Evolutionary conservation across 2,797 vertebrate species (phyloP).

Genomic region (Myiotriccus ornatus): DNA sequence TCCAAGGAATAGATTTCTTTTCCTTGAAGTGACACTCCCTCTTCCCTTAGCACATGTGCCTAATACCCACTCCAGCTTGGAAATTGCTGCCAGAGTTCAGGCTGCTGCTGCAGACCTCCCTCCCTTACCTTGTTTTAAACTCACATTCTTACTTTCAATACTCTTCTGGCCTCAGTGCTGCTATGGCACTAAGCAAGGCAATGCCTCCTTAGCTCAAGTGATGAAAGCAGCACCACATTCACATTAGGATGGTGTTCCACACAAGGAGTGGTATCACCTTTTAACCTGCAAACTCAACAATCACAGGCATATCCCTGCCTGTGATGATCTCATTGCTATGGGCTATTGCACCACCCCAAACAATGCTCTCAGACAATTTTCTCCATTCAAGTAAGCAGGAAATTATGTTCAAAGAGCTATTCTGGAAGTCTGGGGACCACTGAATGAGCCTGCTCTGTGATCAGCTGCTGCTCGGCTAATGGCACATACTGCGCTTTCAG

Average conservation of each 20-base stretch:
- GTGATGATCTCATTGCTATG: accelerated
- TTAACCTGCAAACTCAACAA: neutral
- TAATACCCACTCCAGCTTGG: neutral
- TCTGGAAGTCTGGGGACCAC: neutral
- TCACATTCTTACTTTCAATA: neutral
- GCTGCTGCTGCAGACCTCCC: neutral
- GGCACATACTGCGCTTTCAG: accelerated
- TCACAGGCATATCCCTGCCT: neutral
- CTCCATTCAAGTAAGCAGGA: neutral
- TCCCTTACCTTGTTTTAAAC: neutral
- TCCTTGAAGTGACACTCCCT: too few species aligned
- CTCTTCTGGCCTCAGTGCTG: neutral
- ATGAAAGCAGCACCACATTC: neutral
- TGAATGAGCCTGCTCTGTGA: neutral
- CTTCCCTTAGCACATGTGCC: accelerated
- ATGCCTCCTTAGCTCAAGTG: neutral
- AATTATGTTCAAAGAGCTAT: neutral
- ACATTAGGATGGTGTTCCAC: accelerated
- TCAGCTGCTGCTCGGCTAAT: neutral
- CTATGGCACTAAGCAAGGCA: neutral
- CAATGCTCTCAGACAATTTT: neutral
- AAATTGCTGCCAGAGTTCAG: neutral
- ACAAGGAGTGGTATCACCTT: accelerated
- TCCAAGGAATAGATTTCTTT: neutral
- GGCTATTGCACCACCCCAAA: too few species aligned